Base-by-base conservation (phyloP, 2,888 invertebrate species). In the Choristoneura rosaceana region DNA sequence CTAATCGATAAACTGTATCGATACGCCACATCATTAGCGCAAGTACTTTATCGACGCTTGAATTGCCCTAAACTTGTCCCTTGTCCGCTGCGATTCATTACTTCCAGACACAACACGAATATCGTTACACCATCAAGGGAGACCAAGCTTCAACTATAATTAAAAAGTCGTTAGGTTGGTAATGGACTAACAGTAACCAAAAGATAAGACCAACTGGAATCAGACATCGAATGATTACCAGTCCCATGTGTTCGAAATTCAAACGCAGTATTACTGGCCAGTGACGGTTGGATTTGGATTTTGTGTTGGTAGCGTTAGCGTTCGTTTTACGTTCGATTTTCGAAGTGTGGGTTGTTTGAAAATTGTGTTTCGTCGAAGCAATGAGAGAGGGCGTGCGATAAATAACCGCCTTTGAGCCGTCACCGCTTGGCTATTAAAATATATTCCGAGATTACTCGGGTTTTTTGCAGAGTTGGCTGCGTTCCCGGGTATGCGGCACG, bases 321-420 rank as follows among this genome's bases (percentile, higher is more conserved):
- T 89, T 75, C 80, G 82, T 87, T 89, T 92, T 34, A 77, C 73
- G 66, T 76, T 78, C 73, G 38, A 52, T 9, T 15, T 38, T 70
- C 69, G 78, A 81, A 77, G 38, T 87, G 86, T 90, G 85, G 82
- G 91, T 89, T 90, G 89, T 91, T 92, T 87, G 88, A 81, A 82
- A 84, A 86, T 80, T 83, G 82, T 79, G 85, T 81, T 84, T 82
- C 84, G 85, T 83, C 82, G 87, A 91, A 90, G 93, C 93, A 93
- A 93, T 92, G 93, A 92, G 92, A 93, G 93, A 94, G 93, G 93
- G 93, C 93, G 93, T 92, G 88, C 91, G 91, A 94, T 93, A 93
- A 93, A 93, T 93, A 91, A 93, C 92, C 91, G 91, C 92, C 93
- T 94, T 93, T 92, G 92, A 89, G 90, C 90, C 90, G 90, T 92